phyloP scores from a whole-genome alignment of 64 coral and sea anemone genomes.

The Montipora foliosa region DNA sequence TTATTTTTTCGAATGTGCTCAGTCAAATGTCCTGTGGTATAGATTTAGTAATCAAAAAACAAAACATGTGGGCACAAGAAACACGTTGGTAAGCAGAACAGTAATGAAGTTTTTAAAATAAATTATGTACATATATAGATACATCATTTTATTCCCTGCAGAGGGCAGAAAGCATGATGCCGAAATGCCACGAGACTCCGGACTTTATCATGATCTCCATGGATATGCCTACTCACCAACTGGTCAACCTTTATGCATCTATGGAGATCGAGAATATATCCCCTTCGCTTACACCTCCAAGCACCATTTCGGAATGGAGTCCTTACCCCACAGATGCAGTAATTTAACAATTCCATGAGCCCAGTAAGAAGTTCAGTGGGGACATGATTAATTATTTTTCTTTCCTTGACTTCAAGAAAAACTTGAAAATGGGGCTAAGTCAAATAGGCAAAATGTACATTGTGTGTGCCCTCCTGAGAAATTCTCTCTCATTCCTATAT shows the following conservation, averaged over 20 bases:
- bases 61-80: too few species aligned
- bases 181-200: background rate
- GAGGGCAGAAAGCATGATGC: constrained; percentile 14
- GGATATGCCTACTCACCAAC: background rate
- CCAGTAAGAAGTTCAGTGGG: too few species aligned
- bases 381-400: too few species aligned
- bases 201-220: constrained; percentile 4
- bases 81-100: constrained; percentile 29
- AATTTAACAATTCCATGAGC: background rate
- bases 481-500: too few species aligned
- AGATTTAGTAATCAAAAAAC: too few species aligned
- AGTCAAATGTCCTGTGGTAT: too few species aligned
- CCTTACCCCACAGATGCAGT: background rate
- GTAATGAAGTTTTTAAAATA: constrained; percentile 14
- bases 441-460: too few species aligned
- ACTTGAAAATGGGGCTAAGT: too few species aligned
- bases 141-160: constrained; percentile 31
- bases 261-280: background rate
- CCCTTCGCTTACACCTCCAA: background rate
- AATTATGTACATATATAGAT: constrained; percentile 21
- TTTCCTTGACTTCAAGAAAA: too few species aligned
- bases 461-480: too few species aligned
- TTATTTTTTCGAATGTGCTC: too few species aligned
- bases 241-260: background rate
- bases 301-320: background rate